Evolutionary conservation across 1,140 invertebrate species (phyloP).

Genomic region (Rhopalosiphum padi): DNA sequence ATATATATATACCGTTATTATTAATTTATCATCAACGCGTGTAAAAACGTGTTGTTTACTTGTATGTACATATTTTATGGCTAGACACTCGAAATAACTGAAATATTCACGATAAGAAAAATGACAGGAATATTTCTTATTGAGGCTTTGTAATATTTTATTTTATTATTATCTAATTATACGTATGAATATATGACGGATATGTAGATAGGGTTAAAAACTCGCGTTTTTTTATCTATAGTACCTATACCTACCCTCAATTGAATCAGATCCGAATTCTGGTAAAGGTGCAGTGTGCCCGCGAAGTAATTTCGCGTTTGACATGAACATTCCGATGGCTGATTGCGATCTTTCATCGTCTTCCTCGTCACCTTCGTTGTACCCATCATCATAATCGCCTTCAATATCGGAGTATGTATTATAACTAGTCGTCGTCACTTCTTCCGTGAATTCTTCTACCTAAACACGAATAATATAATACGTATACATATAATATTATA

Average conservation of each 20-base stretch:
- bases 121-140: not conserved
- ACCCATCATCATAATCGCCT: conserved; percentile 61
- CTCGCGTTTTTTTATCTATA: not conserved
- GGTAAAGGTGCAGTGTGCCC: conserved; percentile 71
- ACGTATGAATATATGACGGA: not conserved
- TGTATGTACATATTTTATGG: not conserved
- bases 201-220: not conserved
- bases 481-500: not conserved
- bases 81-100: not conserved
- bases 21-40: not conserved
- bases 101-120: not conserved
- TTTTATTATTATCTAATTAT: not conserved
- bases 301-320: conserved; percentile 61
- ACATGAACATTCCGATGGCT: conserved; percentile 61
- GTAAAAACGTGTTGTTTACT: not conserved
- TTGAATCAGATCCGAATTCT: conserved; percentile 74
- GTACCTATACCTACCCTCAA: conserved; percentile 63
- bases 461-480: not conserved
- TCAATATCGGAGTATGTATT: conserved; percentile 63
- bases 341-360: conserved; percentile 60
- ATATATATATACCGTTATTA: not conserved
- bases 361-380: conserved; percentile 59
- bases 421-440: conserved; percentile 63
- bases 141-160: not conserved
- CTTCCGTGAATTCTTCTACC: conserved; percentile 66